phyloP scores from a whole-genome alignment of 2,888 invertebrate genomes.

The Tenthredo livida region DNA sequence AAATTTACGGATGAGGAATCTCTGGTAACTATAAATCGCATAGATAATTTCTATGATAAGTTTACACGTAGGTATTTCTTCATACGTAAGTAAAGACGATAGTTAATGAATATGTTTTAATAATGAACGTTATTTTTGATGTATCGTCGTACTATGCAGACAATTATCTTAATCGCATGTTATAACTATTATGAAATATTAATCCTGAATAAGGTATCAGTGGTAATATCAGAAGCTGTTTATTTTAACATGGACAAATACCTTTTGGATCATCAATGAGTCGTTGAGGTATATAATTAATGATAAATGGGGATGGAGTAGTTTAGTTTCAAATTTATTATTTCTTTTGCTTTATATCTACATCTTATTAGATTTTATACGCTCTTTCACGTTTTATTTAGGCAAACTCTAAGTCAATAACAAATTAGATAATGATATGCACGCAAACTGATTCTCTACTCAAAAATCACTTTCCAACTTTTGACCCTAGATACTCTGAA shows the following conservation, averaged over 20 bases:
- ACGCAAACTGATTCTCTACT: background rate
- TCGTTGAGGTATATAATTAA: conserved; percentile 4
- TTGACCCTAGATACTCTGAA: background rate
- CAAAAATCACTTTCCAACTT: background rate
- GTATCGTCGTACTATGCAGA: background rate
- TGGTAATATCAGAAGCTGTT: conserved; percentile 9
- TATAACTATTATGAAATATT: background rate
- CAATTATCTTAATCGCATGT: conserved; percentile 1
- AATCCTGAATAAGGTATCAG: background rate
- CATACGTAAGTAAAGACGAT: background rate
- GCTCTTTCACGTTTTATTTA: background rate
- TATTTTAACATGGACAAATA: background rate
- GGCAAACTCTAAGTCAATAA: background rate
- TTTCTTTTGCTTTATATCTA: background rate
- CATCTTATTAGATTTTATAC: background rate
- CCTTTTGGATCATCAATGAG: background rate
- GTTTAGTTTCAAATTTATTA: background rate
- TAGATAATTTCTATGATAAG: background rate
- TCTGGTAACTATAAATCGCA: background rate
- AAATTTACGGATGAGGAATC: background rate
- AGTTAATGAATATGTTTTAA: background rate
- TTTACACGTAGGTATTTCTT: background rate
- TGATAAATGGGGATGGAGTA: conserved; percentile 23
- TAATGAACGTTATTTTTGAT: background rate
- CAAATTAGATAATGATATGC: background rate